Base-by-base conservation (phyloP, 2,797 vertebrate species). In the Sparus aurata region DNA sequence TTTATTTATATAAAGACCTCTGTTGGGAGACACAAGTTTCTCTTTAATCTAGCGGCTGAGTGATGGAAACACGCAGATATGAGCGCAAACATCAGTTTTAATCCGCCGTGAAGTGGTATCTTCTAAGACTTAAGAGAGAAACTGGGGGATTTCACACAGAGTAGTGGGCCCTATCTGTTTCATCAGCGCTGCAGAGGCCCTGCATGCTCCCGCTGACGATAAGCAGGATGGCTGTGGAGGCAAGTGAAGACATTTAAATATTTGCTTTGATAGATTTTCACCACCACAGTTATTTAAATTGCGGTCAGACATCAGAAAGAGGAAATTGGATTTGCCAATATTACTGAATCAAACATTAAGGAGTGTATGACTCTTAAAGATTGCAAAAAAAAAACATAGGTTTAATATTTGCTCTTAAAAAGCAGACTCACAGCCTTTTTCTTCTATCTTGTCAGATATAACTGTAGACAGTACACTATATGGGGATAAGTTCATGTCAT, bases 91-190 rank as follows among this genome's bases (percentile, higher is more conserved):
- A 67, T 81, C 34, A 52, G 54, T 85, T 86, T 82, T 86, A 92
- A 92, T 92, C 82, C 85, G 80, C 71, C 69, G 54, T 90, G 83
- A 75, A 92, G 78, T 76, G 66, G 66, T 85, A 89, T 89, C 83
- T 90, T 83, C 77, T 82, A 72, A 85, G 79, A 86, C 83, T 91
- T 84, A 45, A 85, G 74, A 84, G 67, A 82, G 69, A 72, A 80
- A 84, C 64, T 45, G 73, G 52, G 71, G 73, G 76, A 92, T 92
- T 90, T 92, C 77, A 84, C 79, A 81, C 72, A 73, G 70, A 71
- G 80, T 60, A 69, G 73, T 79, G 85, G 76, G 80, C 78, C 90
- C 79, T 88, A 81, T 89, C 83, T 23, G 75, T 88, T 90, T 88
- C 80, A 93, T 93, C 88, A 85, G 75, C 25, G 12, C 75, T 57